These are phyloP conservation scores for Montipora capitata DNA, from an alignment of 92 coral and sea anemone species.

Conservation along the genomic window DNA sequence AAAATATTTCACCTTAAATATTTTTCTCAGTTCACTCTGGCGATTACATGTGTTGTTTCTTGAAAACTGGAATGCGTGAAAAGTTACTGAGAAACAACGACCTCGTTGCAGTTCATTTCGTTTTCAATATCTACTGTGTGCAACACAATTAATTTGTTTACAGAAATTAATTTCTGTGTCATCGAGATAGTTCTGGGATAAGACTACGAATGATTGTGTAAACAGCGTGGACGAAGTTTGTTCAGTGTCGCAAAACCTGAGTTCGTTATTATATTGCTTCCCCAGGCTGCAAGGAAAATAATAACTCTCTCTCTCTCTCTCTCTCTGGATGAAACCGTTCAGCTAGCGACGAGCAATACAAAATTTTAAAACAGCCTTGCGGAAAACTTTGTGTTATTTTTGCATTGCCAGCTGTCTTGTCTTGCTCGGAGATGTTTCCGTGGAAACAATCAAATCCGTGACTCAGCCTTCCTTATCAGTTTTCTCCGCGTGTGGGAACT, in stretches of 20 bases:
- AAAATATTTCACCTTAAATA: too few species aligned
- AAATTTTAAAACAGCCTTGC: neutral
- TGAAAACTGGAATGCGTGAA: neutral
- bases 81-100: neutral
- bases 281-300: constrained; percentile 1
- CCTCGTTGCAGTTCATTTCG: constrained; percentile 7
- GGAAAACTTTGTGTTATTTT: neutral
- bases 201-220: too few species aligned
- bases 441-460: too few species aligned
- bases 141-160: constrained; percentile 32
- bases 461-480: too few species aligned
- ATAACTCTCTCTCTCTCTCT: neutral
- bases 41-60: neutral
- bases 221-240: too few species aligned
- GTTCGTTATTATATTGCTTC: neutral
- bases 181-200: neutral
- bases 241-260: neutral
- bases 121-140: neutral
- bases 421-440: too few species aligned
- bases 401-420: neutral
- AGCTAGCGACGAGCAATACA: constrained; percentile 18
- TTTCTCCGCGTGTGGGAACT: too few species aligned
- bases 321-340: neutral
- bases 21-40: neutral
- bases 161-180: neutral